A percentile compares a stretch with the other conserved stretches of the same genome.
Evolutionary conservation across 2,113 vertebrate species (phyloP).

Genomic region (Camelus dromedarius): DNA sequence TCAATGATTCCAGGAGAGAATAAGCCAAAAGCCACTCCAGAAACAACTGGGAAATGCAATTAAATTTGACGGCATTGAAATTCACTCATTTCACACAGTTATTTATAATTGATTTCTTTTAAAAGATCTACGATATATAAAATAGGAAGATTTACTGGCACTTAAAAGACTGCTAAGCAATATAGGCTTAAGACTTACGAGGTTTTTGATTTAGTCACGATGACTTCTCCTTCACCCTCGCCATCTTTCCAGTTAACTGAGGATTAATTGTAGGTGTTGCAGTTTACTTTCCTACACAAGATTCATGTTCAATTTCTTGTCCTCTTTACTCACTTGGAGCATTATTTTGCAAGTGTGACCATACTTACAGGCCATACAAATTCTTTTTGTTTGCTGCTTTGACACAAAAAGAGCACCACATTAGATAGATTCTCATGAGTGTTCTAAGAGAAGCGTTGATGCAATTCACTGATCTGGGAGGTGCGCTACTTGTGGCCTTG

Average conservation of each 20-base stretch:
- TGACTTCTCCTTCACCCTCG: neutral
- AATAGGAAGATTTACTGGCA: constrained; percentile 13
- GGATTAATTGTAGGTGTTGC: neutral
- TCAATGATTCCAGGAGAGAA: neutral
- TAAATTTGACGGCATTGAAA: neutral
- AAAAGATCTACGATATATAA: constrained; percentile 29
- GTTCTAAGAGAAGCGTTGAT: constrained; percentile 8
- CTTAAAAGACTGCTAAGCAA: constrained; percentile 23
- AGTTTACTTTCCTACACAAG: constrained; percentile 51
- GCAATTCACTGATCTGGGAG: neutral
- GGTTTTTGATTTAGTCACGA: constrained; percentile 3
- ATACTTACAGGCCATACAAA: neutral
- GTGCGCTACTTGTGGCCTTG: neutral
- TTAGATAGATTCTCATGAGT: neutral
- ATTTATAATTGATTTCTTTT: constrained; percentile 42
- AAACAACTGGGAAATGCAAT: constrained; percentile 17
- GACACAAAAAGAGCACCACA: neutral
- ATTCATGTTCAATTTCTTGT: constrained; percentile 42
- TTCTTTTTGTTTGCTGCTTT: constrained; percentile 39
- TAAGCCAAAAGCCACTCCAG: constrained; percentile 28
- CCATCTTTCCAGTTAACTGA: constrained; percentile 35
- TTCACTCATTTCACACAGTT: constrained; percentile 46
- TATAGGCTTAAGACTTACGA: neutral
- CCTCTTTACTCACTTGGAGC: constrained; percentile 29
- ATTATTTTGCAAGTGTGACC: constrained; percentile 51